Evolutionary conservation across 1,140 invertebrate species (phyloP).

Genomic region (Tetraneura akinire): DNA sequence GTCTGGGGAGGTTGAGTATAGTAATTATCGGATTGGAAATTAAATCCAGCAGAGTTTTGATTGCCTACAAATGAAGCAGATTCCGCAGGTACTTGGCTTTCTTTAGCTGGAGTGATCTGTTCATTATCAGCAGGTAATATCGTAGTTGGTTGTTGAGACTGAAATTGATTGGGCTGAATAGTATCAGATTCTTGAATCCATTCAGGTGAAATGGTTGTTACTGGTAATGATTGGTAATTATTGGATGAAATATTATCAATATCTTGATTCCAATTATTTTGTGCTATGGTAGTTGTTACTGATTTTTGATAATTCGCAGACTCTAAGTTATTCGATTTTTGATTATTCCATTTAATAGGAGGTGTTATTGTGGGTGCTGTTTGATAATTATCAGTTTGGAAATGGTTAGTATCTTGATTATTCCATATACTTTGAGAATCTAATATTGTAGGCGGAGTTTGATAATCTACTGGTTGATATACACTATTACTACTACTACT

Average conservation of each 20-base stretch:
- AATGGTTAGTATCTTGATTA: not conserved
- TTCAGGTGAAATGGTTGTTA: constrained; percentile 3
- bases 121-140: constrained; percentile 10
- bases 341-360: not conserved
- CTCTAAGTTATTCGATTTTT: not conserved
- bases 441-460: not conserved
- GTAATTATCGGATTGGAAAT: constrained; percentile 9
- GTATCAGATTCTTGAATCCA: constrained; percentile 23
- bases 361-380: not conserved
- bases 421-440: not conserved
- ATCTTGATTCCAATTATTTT: constrained; percentile 1
- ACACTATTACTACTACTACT: not conserved
- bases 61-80: constrained; percentile 68
- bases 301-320: constrained; percentile 1
- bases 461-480: not conserved
- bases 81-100: constrained; percentile 74
- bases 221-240: not conserved
- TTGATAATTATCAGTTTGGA: constrained; percentile 33
- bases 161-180: not conserved
- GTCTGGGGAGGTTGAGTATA: not conserved
- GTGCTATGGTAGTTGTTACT: not conserved
- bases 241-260: not conserved
- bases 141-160: constrained; percentile 13
- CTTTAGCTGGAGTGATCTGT: constrained; percentile 56
- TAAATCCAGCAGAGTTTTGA: not conserved